A percentile compares a stretch with the other conserved stretches of the same genome.
phyloP scores from a whole-genome alignment of 2,797 vertebrate species.

The Hozukius guyotensis region DNA sequence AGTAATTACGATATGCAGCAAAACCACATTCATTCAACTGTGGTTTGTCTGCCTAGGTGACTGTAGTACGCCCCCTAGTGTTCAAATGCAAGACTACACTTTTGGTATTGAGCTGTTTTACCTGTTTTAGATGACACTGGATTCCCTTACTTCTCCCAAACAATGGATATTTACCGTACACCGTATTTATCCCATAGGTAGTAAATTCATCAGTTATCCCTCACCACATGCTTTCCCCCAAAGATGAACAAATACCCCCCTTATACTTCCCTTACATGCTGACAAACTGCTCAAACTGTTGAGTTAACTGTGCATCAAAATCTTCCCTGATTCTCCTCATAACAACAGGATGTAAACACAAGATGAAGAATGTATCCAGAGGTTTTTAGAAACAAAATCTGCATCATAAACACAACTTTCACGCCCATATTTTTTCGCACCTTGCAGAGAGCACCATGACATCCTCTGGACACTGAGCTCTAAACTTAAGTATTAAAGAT shows the following conservation, averaged over 20 bases:
- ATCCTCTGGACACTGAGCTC: conserved; percentile 1
- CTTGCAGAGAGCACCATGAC: conserved; percentile 19
- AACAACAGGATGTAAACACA: conserved; percentile 46
- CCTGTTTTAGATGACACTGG: conserved; percentile 6
- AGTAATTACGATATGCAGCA: conserved; percentile 17
- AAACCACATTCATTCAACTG: background rate
- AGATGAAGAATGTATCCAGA: background rate
- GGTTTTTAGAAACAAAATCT: background rate
- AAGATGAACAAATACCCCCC: background rate
- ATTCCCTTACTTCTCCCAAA: background rate
- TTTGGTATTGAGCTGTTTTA: conserved; percentile 56
- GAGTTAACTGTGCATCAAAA: conserved; percentile 12
- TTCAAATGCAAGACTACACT: conserved; percentile 26
- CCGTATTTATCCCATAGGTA: background rate
- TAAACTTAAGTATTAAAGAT: conserved; percentile 29
- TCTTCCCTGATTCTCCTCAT: conserved; percentile 20
- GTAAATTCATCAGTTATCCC: background rate
- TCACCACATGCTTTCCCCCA: background rate
- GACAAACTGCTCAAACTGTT: background rate
- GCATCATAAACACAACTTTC: background rate
- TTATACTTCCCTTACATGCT: background rate
- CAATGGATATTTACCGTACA: background rate
- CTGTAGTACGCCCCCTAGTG: conserved; percentile 55
- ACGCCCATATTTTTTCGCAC: background rate
- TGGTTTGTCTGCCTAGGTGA: conserved; percentile 10